phyloP scores from a whole-genome alignment of 2,888 invertebrate species.

The Cryptocephalus moraei region DNA sequence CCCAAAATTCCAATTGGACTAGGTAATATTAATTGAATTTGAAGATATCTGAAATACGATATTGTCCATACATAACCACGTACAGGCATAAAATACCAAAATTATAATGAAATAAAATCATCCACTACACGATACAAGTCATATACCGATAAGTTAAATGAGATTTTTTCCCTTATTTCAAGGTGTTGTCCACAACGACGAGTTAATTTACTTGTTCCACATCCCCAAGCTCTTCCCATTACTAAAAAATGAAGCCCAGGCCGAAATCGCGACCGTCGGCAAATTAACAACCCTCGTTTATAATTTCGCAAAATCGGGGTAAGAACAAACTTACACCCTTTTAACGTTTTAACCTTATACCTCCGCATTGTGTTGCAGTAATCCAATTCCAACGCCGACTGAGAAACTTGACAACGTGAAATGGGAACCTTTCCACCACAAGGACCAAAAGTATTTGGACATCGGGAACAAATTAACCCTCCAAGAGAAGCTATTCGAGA shows the following conservation, averaged over 20 bases:
- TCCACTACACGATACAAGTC: too few species aligned
- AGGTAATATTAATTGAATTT: too few species aligned
- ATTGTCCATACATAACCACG: too few species aligned
- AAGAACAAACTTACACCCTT: constrained; percentile 5
- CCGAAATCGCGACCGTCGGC: constrained; percentile 34
- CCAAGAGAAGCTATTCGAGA: constrained; percentile 32
- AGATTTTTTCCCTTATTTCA: constrained; percentile 7
- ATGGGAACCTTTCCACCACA: constrained; percentile 34
- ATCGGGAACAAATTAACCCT: constrained; percentile 33
- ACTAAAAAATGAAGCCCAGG: constrained; percentile 30
- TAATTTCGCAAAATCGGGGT: constrained; percentile 39
- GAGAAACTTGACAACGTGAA: constrained; percentile 29
- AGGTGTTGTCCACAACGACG: constrained; percentile 42
- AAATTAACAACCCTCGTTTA: constrained; percentile 37
- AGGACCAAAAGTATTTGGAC: constrained; percentile 35
- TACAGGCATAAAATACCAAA: too few species aligned
- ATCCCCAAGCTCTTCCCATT: constrained; percentile 26
- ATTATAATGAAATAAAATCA: too few species aligned
- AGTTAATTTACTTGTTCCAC: constrained; percentile 43
- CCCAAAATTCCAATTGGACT: too few species aligned
- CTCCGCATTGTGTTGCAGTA: constrained; percentile 35
- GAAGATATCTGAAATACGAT: too few species aligned
- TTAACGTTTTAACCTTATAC: not conserved
- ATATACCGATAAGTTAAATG: too few species aligned
- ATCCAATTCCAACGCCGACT: constrained; percentile 35